phyloP scores from a whole-genome alignment of 2,113 vertebrate species.

The Corythornis vintsioides region DNA sequence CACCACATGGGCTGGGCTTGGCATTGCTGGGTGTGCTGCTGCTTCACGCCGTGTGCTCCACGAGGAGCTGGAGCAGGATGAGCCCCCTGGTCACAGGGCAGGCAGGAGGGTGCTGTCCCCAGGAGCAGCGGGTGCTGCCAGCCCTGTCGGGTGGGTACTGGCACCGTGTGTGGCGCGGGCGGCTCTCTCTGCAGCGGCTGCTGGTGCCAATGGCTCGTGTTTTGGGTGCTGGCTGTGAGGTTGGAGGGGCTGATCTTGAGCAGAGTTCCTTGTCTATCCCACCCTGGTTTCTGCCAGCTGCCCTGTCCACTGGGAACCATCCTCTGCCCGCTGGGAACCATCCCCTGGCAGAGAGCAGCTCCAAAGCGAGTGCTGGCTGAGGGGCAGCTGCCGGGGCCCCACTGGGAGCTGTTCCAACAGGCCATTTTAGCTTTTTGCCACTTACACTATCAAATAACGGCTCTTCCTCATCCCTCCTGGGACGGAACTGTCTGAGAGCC shows the following conservation, averaged over 20 bases:
- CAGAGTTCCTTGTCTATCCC: not conserved
- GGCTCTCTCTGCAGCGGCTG: fast-evolving
- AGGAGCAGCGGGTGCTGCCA: fast-evolving
- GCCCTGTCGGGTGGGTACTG: fast-evolving
- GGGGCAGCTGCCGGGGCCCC: not conserved
- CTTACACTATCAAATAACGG: not conserved
- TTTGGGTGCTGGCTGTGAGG: not conserved
- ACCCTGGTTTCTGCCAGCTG: not conserved
- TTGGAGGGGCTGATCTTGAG: not conserved
- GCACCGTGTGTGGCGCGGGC: fast-evolving
- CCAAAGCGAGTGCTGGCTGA: not conserved
- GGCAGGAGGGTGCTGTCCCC: not conserved
- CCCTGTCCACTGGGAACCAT: too few relatives aligned
- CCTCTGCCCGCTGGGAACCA: not conserved
- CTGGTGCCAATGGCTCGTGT: fast-evolving
- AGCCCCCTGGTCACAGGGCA: fast-evolving
- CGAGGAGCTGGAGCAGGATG: fast-evolving
- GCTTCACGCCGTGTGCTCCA: fast-evolving
- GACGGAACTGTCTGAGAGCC: not conserved
- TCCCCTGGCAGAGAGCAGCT: not conserved
- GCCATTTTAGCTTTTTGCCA: not conserved
- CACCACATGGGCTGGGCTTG: fast-evolving
- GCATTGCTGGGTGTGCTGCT: fast-evolving
- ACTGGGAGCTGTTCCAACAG: not conserved
- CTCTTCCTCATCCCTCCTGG: not conserved